Percentiles rank a stretch among this genome's conserved stretches.
Conservation (phyloP, 2,113 vertebrate genomes). For the Diglossa brunneiventris region DNA sequence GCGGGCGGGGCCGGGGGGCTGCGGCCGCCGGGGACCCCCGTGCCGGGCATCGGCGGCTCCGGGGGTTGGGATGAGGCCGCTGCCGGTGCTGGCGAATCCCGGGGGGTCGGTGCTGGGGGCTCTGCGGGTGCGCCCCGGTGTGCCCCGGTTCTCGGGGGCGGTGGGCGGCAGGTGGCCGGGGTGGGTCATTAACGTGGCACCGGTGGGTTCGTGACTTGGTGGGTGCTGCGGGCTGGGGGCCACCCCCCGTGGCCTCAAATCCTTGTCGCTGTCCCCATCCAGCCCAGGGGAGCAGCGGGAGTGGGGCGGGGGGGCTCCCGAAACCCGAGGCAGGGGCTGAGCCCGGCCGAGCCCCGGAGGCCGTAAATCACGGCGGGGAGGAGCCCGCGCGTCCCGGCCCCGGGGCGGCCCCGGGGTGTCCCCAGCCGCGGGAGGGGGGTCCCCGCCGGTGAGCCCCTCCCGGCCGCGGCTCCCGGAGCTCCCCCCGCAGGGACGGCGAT, state of each 20-base stretch:
- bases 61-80: not conserved
- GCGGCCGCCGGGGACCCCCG: not conserved
- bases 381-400: not conserved
- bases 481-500: not conserved
- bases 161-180: not conserved
- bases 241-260: not conserved
- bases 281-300: not conserved
- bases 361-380: not conserved
- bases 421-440: not conserved
- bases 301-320: not conserved
- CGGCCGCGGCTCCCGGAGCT: not conserved
- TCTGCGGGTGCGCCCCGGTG: not conserved
- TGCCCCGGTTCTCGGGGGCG: not conserved
- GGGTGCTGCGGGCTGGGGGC: not conserved
- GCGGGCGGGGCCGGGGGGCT: not conserved
- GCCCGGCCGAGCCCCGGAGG: not conserved
- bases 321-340: not conserved
- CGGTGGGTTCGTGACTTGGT: fast-evolving
- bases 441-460: not conserved
- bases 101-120: not conserved
- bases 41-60: not conserved
- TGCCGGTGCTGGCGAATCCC: not conserved
- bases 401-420: not conserved
- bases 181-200: not conserved
- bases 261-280: not conserved